A percentile compares a stretch with the other conserved stretches of the same genome.
phyloP scores from a whole-genome alignment of 2,113 vertebrate species.

The Scortum barcoo region DNA sequence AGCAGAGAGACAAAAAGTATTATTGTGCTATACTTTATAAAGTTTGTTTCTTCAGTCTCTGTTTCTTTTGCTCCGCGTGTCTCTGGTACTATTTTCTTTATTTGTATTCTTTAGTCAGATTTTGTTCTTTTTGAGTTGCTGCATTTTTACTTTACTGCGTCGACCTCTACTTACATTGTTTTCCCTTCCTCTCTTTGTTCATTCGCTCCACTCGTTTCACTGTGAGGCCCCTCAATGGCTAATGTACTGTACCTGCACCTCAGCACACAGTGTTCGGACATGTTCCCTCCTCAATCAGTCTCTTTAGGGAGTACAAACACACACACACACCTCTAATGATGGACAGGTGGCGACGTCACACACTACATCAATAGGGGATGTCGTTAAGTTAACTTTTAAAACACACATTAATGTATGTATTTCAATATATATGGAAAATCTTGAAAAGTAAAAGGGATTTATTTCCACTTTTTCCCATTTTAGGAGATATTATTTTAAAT shows the following conservation, averaged over 20 bases:
- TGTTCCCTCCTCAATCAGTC: background rate
- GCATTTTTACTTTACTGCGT: background rate
- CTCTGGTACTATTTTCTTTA: background rate
- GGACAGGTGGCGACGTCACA: background rate
- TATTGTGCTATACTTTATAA: too few relatives aligned
- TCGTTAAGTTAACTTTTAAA: background rate
- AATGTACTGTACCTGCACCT: background rate
- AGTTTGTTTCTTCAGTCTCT: too few relatives aligned
- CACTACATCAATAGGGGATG: background rate
- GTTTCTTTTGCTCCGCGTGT: background rate
- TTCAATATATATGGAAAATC: too few relatives aligned
- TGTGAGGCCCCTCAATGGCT: background rate
- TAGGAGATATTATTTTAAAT: too few relatives aligned
- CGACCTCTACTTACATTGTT: background rate
- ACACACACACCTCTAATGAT: background rate
- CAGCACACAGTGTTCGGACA: conserved; percentile 9
- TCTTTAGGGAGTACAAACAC: background rate
- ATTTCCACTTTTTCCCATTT: too few relatives aligned
- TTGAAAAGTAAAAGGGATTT: too few relatives aligned
- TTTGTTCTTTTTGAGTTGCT: background rate
- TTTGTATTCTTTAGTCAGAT: background rate
- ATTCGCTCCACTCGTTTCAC: background rate
- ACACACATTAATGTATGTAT: background rate
- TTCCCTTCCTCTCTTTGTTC: background rate
- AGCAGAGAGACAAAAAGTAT: too few relatives aligned